Percentiles rank a stretch among this genome's conserved stretches.
phyloP scores from a whole-genome alignment of 2,888 invertebrate genomes.

The Griposia aprilina region DNA sequence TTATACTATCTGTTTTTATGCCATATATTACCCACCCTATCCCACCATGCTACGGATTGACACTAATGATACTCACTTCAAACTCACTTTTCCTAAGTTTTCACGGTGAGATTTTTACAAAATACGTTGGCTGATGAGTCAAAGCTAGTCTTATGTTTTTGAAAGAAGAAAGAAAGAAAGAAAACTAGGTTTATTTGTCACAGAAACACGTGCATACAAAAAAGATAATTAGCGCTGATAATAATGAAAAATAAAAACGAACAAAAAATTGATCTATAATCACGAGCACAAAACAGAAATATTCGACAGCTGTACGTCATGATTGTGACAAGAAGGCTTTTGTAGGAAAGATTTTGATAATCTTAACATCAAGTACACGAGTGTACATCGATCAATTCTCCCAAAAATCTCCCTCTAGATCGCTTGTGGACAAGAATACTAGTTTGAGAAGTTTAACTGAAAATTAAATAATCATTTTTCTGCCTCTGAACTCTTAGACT shows the following conservation, averaged over 20 bases:
- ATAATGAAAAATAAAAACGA: no score
- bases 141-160: neutral
- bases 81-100: neutral
- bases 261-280: no score
- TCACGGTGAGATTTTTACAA: neutral
- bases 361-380: neutral
- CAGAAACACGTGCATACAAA: no score
- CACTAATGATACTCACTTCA: neutral
- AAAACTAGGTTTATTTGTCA: no score
- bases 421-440: neutral
- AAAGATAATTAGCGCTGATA: no score
- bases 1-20: no score
- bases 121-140: neutral
- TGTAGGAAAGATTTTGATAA: no score
- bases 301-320: no score
- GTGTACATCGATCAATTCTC: neutral
- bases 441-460: neutral
- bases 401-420: neutral
- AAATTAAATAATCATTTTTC: neutral
- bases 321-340: no score
- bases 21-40: no score
- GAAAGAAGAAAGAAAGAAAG: no score
- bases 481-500: slow-evolving; percentile 48
- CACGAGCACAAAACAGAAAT: no score
- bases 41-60: neutral